Conservation (phyloP, 2,888 invertebrate species). For the Sinohyriopsis cumingii region DNA sequence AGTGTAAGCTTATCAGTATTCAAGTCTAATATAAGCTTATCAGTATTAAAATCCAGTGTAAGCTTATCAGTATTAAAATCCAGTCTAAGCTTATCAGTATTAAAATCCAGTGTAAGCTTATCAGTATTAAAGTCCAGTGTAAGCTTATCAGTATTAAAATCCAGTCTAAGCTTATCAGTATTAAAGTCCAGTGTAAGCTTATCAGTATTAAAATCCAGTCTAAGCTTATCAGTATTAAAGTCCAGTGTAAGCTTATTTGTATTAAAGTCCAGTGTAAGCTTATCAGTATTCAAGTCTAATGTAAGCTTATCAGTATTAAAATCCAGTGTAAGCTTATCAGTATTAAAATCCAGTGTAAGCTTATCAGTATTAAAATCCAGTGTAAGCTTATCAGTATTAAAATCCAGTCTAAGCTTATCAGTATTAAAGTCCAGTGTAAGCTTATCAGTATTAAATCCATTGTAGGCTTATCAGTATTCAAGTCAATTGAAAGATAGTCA, state of each 20-base stretch:
- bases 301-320: conserved; percentile 32
- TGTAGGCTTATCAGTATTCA: conserved; percentile 27
- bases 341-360: conserved; percentile 43
- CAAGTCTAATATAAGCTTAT: conserved; percentile 42
- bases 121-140: conserved; percentile 38
- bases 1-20: conserved; percentile 26
- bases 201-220: conserved; percentile 31
- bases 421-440: conserved; percentile 42
- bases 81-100: conserved; percentile 34
- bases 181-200: conserved; percentile 43
- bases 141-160: conserved; percentile 23
- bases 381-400: conserved; percentile 30
- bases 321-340: conserved; percentile 42
- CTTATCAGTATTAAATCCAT: conserved; percentile 23
- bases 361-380: conserved; percentile 24
- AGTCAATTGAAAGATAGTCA: no score
- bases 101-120: conserved; percentile 43
- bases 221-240: conserved; percentile 28
- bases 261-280: conserved; percentile 43
- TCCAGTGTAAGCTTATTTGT: conserved; percentile 38
- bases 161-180: conserved; percentile 37
- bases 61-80: conserved; percentile 24
- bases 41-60: conserved; percentile 39
- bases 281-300: conserved; percentile 27
- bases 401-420: conserved; percentile 43